These are phyloP conservation scores for Clarias pachynema DNA, from an alignment of 2,797 vertebrate species.

Conservation along the genomic window DNA sequence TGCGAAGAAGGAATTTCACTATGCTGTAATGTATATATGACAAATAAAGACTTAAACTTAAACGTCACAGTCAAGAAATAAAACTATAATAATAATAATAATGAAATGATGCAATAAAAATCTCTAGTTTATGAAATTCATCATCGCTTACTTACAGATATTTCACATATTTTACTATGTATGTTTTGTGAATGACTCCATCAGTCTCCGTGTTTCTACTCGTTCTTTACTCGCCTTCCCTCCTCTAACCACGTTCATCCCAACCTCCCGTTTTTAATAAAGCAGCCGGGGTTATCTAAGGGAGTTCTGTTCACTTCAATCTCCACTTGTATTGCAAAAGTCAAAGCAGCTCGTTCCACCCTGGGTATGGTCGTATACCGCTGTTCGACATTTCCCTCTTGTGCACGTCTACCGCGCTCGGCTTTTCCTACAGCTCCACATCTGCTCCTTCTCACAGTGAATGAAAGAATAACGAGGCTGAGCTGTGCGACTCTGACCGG, in stretches of 20 bases:
- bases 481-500: slow-evolving; percentile 49
- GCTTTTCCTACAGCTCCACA: slow-evolving; percentile 45
- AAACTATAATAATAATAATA: neutral
- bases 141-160: neutral
- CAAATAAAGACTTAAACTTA: neutral
- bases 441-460: slow-evolving; percentile 58
- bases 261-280: slow-evolving; percentile 50
- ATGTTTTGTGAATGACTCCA: slow-evolving; percentile 44
- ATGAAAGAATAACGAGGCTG: slow-evolving; percentile 57
- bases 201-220: slow-evolving; percentile 7
- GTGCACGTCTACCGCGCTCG: slow-evolving; percentile 46
- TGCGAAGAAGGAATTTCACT: no score
- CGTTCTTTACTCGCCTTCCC: slow-evolving; percentile 12
- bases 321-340: slow-evolving; percentile 25
- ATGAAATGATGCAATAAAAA: neutral
- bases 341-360: slow-evolving; percentile 20
- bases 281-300: slow-evolving; percentile 42
- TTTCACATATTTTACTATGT: slow-evolving; percentile 16
- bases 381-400: slow-evolving; percentile 53
- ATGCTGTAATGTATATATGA: no score
- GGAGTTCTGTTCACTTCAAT: slow-evolving; percentile 42
- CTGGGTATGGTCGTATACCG: slow-evolving; percentile 44
- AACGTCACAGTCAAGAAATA: neutral
- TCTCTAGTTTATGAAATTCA: neutral
- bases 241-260: slow-evolving; percentile 23